phyloP scores from a whole-genome alignment of 2,888 invertebrate genomes.

The Erebia epiphron region DNA sequence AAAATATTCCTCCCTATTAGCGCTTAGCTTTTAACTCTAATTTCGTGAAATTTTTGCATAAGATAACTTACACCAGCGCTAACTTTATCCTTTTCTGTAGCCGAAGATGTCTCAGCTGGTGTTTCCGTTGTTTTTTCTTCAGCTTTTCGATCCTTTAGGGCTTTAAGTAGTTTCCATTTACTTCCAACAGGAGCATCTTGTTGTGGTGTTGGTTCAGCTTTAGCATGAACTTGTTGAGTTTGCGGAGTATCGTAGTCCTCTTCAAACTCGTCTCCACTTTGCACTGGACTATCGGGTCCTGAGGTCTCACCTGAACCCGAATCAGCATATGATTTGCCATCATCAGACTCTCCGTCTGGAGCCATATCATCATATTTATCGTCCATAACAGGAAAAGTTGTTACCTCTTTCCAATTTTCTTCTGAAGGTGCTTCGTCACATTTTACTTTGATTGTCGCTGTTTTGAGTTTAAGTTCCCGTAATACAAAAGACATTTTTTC shows the following conservation, averaged over 20 bases:
- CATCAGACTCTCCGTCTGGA: conserved; percentile 63
- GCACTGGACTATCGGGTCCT: conserved; percentile 92
- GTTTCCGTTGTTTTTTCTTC: conserved; percentile 91
- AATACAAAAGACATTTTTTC: conserved; percentile 92
- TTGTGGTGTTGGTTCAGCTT: conserved; percentile 62
- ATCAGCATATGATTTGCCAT: conserved; percentile 78
- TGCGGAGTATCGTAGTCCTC: conserved; percentile 85
- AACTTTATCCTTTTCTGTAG: conserved; percentile 85
- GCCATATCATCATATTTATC: conserved; percentile 64
- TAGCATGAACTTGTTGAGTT: conserved; percentile 59
- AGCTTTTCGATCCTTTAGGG: conserved; percentile 93
- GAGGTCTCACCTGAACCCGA: conserved; percentile 93
- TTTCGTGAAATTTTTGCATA: conserved; percentile 86
- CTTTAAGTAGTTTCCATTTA: conserved; percentile 95
- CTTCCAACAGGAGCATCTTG: conserved; percentile 87
- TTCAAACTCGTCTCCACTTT: conserved; percentile 88
- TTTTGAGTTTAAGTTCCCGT: conserved; percentile 88
- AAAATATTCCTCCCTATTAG: conserved; percentile 10
- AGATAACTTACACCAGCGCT: conserved; percentile 87
- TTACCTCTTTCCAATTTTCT: conserved; percentile 75
- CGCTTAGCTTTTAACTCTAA: conserved; percentile 84
- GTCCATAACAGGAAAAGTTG: conserved; percentile 76
- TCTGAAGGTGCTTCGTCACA: conserved; percentile 66
- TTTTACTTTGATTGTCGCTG: conserved; percentile 74
- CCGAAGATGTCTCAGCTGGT: conserved; percentile 84